These are phyloP conservation scores for Cancer borealis DNA, from an alignment of 2,888 invertebrate species.

Conservation along the genomic window DNA sequence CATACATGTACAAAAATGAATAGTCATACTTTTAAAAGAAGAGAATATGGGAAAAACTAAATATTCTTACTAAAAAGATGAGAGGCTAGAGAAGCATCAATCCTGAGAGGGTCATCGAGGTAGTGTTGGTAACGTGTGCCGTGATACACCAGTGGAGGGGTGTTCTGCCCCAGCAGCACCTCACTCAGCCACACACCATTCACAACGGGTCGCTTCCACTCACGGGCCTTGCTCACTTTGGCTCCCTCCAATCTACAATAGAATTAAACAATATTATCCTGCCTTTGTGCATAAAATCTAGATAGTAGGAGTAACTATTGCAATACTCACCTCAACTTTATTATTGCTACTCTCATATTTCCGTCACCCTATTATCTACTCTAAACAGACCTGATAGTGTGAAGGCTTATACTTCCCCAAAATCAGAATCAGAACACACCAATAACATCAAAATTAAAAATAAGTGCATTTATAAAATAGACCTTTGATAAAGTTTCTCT, in stretches of 20 bases:
- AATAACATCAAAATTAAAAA: too few relatives aligned
- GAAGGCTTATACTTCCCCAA: too few relatives aligned
- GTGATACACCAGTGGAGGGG: constrained; percentile 76
- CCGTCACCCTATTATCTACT: not conserved
- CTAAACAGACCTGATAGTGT: too few relatives aligned
- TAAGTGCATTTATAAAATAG: too few relatives aligned
- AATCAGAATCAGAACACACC: too few relatives aligned
- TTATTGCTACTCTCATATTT: not conserved
- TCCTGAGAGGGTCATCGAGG: constrained; percentile 84
- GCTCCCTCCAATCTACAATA: constrained; percentile 88
- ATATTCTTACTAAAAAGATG: constrained; percentile 82
- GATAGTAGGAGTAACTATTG: not conserved
- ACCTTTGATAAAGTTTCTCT: too few relatives aligned
- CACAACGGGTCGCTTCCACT: constrained; percentile 94
- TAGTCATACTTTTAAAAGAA: not conserved
- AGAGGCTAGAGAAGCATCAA: constrained; percentile 91
- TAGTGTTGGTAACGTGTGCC: constrained; percentile 76
- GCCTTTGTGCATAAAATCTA: not conserved
- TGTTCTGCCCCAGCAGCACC: constrained; percentile 87
- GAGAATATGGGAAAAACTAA: not conserved
- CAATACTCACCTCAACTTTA: not conserved
- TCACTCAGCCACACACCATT: constrained; percentile 97
- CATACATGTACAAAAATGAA: not conserved
- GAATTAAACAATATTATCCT: not conserved
- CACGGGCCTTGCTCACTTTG: constrained; percentile 93